A percentile compares a stretch with the other conserved stretches of the same genome.
These are phyloP conservation scores for Furnarius figulus DNA, from an alignment of 2,113 vertebrate genomes.

Conservation along the genomic window DNA sequence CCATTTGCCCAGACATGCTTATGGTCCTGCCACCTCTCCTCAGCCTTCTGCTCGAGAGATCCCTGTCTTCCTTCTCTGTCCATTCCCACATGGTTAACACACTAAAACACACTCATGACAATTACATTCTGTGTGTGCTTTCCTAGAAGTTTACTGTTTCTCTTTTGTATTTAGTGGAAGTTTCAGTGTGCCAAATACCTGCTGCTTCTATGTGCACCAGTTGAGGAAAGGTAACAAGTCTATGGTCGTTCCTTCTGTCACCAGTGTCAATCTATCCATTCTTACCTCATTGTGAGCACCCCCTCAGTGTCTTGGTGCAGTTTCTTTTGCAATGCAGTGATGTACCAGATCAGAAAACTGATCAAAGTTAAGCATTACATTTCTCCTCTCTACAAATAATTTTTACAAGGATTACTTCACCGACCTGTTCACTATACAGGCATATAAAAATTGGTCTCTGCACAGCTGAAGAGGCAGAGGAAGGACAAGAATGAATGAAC, in stretches of 20 bases:
- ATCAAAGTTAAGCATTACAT: neutral
- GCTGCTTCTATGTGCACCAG: neutral
- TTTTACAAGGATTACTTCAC: neutral
- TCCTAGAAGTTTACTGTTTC: neutral
- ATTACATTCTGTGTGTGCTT: neutral
- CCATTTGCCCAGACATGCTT: neutral
- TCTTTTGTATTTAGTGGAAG: neutral
- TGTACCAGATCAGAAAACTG: neutral
- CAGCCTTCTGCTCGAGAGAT: neutral
- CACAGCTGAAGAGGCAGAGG: neutral
- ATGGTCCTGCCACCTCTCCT: neutral
- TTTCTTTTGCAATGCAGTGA: neutral
- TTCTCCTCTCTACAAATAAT: neutral
- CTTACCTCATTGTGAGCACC: neutral
- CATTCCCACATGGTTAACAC: neutral
- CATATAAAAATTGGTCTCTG: neutral
- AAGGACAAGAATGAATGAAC: neutral
- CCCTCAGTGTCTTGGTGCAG: neutral
- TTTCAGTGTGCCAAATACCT: neutral
- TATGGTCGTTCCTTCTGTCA: neutral
- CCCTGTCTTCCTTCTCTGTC: neutral
- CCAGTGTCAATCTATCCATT: neutral
- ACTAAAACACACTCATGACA: neutral
- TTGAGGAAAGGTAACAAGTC: neutral
- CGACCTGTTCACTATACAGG: neutral